Evolutionary conservation across 2,113 vertebrate genomes (phyloP).

Genomic region (Apistogramma diplotaenia): DNA sequence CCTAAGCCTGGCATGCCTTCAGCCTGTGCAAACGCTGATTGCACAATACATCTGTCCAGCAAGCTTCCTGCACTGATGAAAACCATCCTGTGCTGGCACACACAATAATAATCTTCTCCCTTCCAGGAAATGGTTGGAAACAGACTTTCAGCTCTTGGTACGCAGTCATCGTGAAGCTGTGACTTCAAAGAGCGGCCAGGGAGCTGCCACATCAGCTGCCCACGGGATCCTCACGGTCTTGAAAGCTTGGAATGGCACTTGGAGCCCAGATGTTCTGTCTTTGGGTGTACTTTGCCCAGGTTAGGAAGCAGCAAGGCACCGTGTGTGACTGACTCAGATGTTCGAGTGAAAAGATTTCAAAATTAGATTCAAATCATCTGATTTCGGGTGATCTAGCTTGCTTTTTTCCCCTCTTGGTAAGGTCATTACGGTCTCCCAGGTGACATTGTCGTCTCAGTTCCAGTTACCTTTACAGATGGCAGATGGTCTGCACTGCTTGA

Average conservation of each 20-base stretch:
- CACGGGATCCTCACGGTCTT: constrained; percentile 77
- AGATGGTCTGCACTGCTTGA: constrained; percentile 76
- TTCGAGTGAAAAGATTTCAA: neutral
- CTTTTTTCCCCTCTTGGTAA: constrained; percentile 60
- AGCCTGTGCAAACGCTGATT: neutral
- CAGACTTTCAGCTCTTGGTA: constrained; percentile 72
- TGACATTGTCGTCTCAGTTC: constrained; percentile 86
- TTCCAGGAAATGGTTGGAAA: constrained; percentile 81
- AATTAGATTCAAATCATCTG: neutral
- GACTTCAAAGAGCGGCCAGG: constrained; percentile 35
- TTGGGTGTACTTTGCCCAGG: constrained; percentile 83
- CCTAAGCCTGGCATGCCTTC: neutral
- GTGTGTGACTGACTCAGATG: neutral
- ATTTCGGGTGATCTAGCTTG: neutral
- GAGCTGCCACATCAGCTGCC: constrained; percentile 72
- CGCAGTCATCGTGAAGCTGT: constrained; percentile 36
- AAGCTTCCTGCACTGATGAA: neutral
- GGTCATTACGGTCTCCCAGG: constrained; percentile 81
- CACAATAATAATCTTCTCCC: neutral
- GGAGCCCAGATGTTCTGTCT: constrained; percentile 79
- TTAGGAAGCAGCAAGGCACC: constrained; percentile 23
- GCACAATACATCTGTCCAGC: neutral
- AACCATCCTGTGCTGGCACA: neutral
- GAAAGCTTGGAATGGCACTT: constrained; percentile 81
- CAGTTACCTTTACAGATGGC: constrained; percentile 82